Evolutionary conservation across 1,140 invertebrate species (phyloP).

Genomic region (Rhynchophorus ferrugineus): DNA sequence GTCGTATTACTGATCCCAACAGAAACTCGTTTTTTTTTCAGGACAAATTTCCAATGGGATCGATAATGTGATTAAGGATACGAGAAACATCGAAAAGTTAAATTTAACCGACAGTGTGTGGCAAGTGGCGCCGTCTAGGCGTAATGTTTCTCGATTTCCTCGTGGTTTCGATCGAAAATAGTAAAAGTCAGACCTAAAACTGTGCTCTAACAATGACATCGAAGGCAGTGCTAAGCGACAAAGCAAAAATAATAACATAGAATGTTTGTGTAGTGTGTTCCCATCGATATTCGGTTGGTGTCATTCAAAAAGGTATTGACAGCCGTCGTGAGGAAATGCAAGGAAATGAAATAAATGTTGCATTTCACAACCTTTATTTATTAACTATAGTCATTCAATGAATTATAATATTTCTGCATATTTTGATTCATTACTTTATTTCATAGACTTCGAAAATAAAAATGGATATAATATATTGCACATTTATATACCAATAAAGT

Average conservation of each 20-base stretch:
- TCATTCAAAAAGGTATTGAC: too few species aligned
- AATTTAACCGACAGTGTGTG: too few species aligned
- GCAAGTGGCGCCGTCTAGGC: too few species aligned
- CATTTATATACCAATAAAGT: neutral
- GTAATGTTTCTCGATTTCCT: too few species aligned
- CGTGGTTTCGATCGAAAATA: too few species aligned
- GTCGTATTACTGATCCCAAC: too few species aligned
- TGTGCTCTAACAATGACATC: slow-evolving; percentile 28
- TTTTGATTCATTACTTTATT: slow-evolving; percentile 12
- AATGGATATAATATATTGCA: slow-evolving; percentile 10
- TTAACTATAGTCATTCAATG: slow-evolving; percentile 23
- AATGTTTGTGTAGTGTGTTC: slow-evolving; percentile 33
- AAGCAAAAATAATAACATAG: slow-evolving; percentile 33
- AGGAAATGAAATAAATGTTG: slow-evolving; percentile 13
- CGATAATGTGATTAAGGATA: too few species aligned
- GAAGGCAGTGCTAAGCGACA: slow-evolving; percentile 32
- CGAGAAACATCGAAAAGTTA: too few species aligned
- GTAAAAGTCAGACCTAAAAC: too few species aligned
- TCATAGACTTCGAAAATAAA: neutral
- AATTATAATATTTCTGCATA: slow-evolving; percentile 5
- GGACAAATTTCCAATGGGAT: too few species aligned
- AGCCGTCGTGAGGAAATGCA: too few species aligned
- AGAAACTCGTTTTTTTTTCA: too few species aligned
- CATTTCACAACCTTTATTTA: slow-evolving; percentile 34
- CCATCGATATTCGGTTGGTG: slow-evolving; percentile 4